Base-by-base conservation (phyloP, 2,113 vertebrate genomes). In the Haplotaxodon microlepis region DNA sequence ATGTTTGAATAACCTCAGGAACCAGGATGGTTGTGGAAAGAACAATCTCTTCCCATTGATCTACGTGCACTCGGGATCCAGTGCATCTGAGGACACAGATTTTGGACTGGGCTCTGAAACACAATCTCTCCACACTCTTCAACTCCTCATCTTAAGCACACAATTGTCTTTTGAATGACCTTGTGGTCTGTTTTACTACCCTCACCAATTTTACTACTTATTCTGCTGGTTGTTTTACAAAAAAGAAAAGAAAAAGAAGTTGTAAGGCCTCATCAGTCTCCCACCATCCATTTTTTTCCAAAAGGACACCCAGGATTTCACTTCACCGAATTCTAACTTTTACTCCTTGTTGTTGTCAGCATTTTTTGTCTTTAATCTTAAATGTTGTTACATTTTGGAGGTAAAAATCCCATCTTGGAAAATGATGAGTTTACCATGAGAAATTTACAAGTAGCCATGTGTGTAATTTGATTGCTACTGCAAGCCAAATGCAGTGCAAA, bases 121-220 rank as follows among this genome's bases (percentile, higher is more conserved):
- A 90, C 89, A 95, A 96, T 95, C 96, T 92, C 86, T 84, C 92
- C 93, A 92, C 93, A 93, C 95, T 95, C 86, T 92, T 92, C 93
- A 92, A 92, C 93, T 93, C 92, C 89, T 92, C 94, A 95, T 93
- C 94, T 92, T 95, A 94, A 92, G 87, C 94, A 93, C 89, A 92
- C 95, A 95, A 93, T 96, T 96, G 96, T 96, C 96, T 97, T 96
- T 94, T 94, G 90, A 95, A 94, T 95, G 92, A 96, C 95, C 96
- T 96, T 96, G 96, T 92, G 95, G 93, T 96, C 86, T 89, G 88
- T 91, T 95, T 94, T 93, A 93, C 93, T 92, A 93, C 91, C 90
- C 93, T 92, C 90, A 92, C 88, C 83, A 91, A 92, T 94, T 95
- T 91, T 84, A 93, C 90, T 94, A 94, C 90, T 90, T 95, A 91